Percentiles rank a stretch among this genome's conserved stretches.
phyloP scores from a whole-genome alignment of 2,113 vertebrate genomes.

The Larimichthys crocea region DNA sequence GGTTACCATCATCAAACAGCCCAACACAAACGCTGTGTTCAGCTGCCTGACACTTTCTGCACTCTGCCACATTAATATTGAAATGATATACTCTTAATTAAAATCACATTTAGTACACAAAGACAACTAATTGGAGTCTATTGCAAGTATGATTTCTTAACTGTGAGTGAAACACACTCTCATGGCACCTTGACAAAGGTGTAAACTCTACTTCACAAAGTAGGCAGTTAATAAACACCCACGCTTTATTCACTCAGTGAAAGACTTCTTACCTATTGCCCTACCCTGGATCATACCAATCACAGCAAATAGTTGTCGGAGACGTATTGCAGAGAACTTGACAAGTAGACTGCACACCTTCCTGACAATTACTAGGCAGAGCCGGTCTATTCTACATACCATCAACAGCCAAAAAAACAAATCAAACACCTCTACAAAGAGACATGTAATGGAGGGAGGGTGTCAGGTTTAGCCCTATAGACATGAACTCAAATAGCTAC shows the following conservation, averaged over 20 bases:
- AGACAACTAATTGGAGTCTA: background rate
- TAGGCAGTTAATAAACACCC: background rate
- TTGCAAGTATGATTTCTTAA: background rate
- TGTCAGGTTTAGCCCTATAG: slow-evolving; percentile 59
- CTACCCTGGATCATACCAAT: background rate
- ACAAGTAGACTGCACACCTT: slow-evolving; percentile 31
- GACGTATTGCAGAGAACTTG: slow-evolving; percentile 1
- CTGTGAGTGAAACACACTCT: background rate
- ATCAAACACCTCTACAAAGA: slow-evolving; percentile 49
- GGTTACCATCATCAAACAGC: background rate
- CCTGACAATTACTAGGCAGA: slow-evolving; percentile 26
- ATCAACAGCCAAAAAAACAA: slow-evolving; percentile 37
- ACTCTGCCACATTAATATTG: background rate
- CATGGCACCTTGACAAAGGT: background rate
- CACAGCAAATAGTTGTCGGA: slow-evolving; percentile 24
- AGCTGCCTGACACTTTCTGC: too few species aligned
- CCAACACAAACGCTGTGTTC: background rate
- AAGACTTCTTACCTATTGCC: background rate
- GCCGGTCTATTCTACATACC: slow-evolving; percentile 60
- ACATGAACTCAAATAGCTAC: slow-evolving; percentile 49
- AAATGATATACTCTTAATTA: background rate
- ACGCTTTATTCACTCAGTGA: background rate
- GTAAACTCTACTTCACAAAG: slow-evolving; percentile 2
- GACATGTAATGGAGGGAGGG: slow-evolving; percentile 42
- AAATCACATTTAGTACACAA: background rate